Base-by-base conservation (phyloP, 2,113 vertebrate species). In the Sialia sialis region DNA sequence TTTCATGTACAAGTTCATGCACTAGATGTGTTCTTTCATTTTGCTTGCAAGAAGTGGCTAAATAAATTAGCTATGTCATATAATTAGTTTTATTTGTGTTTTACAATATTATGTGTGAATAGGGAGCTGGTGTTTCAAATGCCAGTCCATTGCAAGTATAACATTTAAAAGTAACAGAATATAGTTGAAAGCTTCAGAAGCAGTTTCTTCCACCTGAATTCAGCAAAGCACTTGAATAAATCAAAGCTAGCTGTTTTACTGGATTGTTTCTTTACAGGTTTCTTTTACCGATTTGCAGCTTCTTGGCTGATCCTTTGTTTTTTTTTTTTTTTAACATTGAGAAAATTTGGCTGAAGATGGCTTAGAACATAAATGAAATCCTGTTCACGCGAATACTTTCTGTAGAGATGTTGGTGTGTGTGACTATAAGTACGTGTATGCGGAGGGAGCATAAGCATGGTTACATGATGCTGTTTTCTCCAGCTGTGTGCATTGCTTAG, bases 31-130 rank as follows among this genome's bases (percentile, higher is more conserved):
- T 76, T 85, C 82, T 95, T 95, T 85, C 75, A 70, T 93, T 93
- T 87, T 32, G 43, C 43, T 87, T 84, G 51, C 70, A 93, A 93
- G 72, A 93, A 77, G 55, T 85, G 63, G 59, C 82, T 93, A 91
- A 91, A 87, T 91, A 95, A 90, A 95, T 93, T 95, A 89, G 34
- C 56, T 84, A 59, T 72, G 72, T 25, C 60, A 91, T 91, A 83
- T 95, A 83, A 95, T 94, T 94, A 85, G 39, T 74, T 95, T 88
- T 89, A 89, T 91, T 94, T 91, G 39, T 91, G 70, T 77, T 97
- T 94, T 91, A 34, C 2, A 74, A 73, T 78, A 66, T 79, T 76
- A 7, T 29, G 84, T 80, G 68, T 93, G 63, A 89, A 77, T 14
- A 67, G 52, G 36, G 34, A 76, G 79, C 58, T 76, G 59, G 39